These are phyloP conservation scores for Palaemon carinicauda DNA, from an alignment of 1,140 invertebrate species.

Conservation along the genomic window DNA sequence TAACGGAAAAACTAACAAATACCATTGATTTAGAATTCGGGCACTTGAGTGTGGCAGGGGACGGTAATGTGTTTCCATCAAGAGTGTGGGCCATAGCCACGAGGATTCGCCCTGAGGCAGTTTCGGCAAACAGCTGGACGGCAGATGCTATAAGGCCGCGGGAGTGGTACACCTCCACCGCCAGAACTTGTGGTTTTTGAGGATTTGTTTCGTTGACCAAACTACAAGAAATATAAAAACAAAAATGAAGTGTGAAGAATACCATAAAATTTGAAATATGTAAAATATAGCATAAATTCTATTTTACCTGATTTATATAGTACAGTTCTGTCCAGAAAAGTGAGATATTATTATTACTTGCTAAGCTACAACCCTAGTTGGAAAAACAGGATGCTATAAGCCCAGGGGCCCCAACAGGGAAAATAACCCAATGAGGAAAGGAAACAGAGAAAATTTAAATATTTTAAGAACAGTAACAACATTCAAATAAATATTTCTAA, in stretches of 20 bases:
- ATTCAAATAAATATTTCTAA: too few species aligned
- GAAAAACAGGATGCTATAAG: too few species aligned
- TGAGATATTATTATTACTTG: too few species aligned
- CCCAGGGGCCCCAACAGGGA: too few species aligned
- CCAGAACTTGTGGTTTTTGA: constrained; percentile 2
- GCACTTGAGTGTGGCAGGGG: constrained; percentile 35
- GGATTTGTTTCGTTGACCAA: constrained; percentile 26
- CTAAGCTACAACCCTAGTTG: too few species aligned
- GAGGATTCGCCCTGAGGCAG: background rate
- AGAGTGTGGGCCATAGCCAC: constrained; percentile 42
- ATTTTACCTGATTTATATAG: background rate
- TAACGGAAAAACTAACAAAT: background rate
- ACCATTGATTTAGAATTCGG: background rate
- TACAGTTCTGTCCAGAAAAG: background rate
- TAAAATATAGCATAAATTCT: too few species aligned
- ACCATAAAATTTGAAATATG: too few species aligned
- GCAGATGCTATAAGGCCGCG: constrained; percentile 27
- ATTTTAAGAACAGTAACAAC: too few species aligned
- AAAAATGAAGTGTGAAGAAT: background rate
- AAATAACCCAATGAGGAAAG: too few species aligned
- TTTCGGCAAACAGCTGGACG: constrained; percentile 13
- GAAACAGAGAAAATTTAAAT: too few species aligned
- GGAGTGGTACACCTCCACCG: constrained; percentile 34
- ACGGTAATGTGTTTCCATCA: constrained; percentile 39
- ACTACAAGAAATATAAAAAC: background rate